Conservation (phyloP, 2,113 vertebrate genomes). For the Hystrix cristata region DNA sequence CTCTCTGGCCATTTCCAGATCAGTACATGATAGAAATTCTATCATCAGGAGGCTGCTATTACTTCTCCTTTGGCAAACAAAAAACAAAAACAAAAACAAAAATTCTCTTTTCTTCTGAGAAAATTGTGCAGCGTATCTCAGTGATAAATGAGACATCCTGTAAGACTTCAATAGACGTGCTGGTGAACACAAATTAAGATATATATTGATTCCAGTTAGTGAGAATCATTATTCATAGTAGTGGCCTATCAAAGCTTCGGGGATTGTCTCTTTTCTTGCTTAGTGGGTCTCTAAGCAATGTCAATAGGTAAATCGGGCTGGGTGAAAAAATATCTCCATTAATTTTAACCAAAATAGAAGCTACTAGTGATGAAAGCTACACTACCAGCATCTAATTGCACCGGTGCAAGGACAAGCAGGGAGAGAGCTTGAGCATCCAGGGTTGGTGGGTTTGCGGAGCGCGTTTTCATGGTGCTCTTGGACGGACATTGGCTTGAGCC, state of each 20-base stretch:
- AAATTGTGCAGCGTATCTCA: background rate
- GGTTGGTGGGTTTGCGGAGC: background rate
- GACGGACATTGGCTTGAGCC: background rate
- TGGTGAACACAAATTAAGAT: background rate
- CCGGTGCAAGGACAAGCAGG: background rate
- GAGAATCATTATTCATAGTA: background rate
- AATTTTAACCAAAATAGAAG: background rate
- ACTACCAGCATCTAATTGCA: background rate
- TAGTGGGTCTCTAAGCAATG: background rate
- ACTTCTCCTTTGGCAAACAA: background rate
- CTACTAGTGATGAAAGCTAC: rapidly evolving
- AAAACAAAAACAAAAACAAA: background rate
- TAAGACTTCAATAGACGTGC: background rate
- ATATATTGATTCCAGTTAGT: background rate
- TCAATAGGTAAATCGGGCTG: rapidly evolving
- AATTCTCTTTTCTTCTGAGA: background rate
- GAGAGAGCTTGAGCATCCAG: background rate
- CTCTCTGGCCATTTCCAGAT: background rate
- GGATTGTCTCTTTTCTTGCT: background rate
- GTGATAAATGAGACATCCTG: background rate
- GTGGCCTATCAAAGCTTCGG: rapidly evolving
- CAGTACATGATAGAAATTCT: background rate
- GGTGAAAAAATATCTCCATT: rapidly evolving
- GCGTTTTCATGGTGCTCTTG: background rate
- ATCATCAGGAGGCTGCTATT: background rate